Evolutionary conservation across 2,888 invertebrate genomes (phyloP), one percentile per base, ranked within the genome.

Genomic region (Gordius sp.): DNA sequence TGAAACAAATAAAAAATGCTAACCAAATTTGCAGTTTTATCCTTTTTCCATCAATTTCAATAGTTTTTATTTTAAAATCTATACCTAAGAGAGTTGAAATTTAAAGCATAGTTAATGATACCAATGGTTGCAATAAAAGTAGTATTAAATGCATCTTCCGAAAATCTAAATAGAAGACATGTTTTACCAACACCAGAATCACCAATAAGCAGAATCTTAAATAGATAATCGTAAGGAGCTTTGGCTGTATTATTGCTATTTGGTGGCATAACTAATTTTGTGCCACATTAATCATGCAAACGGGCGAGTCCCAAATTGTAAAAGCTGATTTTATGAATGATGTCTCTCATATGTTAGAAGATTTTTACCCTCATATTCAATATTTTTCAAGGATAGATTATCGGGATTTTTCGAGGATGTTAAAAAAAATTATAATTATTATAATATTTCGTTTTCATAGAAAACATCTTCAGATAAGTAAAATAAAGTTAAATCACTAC

Each of bases 21-120:
- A 61, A 70, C 73, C 73, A 74, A 65, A 74, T 74, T 63, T 74
- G 73, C 59, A 74, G 65, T 63, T 74, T 74, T 57, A 74, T 73
- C 62, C 72, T 73, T 63, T 74, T 74, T 2, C 73, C 73, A 62
- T 71, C 69, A 61, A 74, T 62, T 62, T 74, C 74, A 60, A 74
- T 73, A 13, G 73, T 74, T 62, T 73, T 66, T 58, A 74, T 74
- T 65, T 74, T 74, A 64, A 72, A 73, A 65, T 73, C 72, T 61
- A 72, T 73, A 58, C 72, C 91, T 89, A 75, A 59, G 68, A 66
- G 60, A 59, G 60, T 53, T 53, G 56, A 47, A 47, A 23, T 23
- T 16, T 20, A 47, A 47, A 47, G 8, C 8, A 13, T 33, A 33
- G n/a, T 33, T n/a, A 13, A 33, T 33, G 8, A 13, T 33, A 33